Evolutionary conservation across 2,888 invertebrate species (phyloP).

Genomic region (Andrena dorsata): DNA sequence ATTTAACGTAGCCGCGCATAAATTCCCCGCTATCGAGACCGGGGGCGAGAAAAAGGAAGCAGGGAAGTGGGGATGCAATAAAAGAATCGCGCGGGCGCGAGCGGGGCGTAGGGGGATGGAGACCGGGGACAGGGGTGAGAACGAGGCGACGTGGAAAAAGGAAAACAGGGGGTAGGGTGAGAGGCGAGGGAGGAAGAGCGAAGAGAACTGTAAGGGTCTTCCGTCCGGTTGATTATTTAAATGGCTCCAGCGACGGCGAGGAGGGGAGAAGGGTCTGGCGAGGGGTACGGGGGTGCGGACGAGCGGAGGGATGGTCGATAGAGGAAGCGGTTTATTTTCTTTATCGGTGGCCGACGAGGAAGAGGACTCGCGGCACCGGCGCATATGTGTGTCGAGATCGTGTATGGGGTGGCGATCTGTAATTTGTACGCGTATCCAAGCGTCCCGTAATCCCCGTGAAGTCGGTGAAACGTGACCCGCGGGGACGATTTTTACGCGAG

Average conservation of each 20-base stretch:
- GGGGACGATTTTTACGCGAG: slow-evolving; percentile 48
- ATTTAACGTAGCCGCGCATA: slow-evolving; percentile 26
- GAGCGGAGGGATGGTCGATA: neutral
- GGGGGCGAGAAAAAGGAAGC: neutral
- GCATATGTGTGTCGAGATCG: slow-evolving; percentile 10
- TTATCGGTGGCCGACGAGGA: slow-evolving; percentile 26
- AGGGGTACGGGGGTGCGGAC: neutral
- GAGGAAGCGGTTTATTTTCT: slow-evolving; percentile 48
- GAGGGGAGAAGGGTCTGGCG: neutral
- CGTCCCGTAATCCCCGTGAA: slow-evolving; percentile 43
- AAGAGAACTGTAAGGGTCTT: slow-evolving; percentile 9
- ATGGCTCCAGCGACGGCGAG: slow-evolving; percentile 20
- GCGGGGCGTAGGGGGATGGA: neutral
- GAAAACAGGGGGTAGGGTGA: neutral
- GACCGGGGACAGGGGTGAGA: neutral
- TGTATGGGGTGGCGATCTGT: slow-evolving; percentile 3
- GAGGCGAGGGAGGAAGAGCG: neutral
- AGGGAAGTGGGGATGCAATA: neutral
- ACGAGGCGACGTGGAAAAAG: neutral
- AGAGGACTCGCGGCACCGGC: slow-evolving; percentile 13
- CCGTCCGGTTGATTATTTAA: slow-evolving; percentile 65
- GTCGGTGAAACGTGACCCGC: slow-evolving; percentile 53
- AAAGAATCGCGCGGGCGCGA: neutral
- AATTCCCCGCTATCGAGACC: slow-evolving; percentile 28
- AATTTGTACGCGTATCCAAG: slow-evolving; percentile 56